phyloP scores from a whole-genome alignment of 2,113 vertebrate species.

The Aegithalos caudatus region DNA sequence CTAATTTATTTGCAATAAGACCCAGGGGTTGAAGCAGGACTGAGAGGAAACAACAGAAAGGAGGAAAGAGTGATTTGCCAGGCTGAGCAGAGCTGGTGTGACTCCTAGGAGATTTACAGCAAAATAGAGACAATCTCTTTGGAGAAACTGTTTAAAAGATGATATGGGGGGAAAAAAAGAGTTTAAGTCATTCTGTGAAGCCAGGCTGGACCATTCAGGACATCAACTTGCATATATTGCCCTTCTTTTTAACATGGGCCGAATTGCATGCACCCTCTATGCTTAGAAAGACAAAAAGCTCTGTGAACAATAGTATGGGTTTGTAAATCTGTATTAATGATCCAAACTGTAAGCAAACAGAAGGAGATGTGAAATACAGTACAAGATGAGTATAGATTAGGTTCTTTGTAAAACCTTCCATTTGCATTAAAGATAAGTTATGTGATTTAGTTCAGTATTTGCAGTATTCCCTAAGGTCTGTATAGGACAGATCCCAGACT shows the following conservation, averaged over 20 bases:
- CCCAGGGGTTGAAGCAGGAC: neutral
- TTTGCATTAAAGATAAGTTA: neutral
- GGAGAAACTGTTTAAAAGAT: neutral
- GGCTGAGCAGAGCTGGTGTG: neutral
- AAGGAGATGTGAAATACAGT: neutral
- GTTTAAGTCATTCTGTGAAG: neutral
- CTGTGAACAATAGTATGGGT: neutral
- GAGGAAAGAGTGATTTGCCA: neutral
- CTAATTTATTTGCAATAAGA: neutral
- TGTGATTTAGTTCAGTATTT: neutral
- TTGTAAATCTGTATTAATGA: neutral
- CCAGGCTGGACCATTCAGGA: neutral
- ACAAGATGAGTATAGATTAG: neutral
- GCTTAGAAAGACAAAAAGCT: neutral
- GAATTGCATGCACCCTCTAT: neutral
- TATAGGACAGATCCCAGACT: neutral
- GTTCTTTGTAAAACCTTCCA: neutral
- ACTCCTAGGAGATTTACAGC: neutral
- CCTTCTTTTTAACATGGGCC: neutral
- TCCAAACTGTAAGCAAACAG: neutral
- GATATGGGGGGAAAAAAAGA: neutral
- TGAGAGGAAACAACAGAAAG: neutral
- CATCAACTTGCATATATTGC: neutral
- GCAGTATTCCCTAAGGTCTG: conserved; percentile 2
- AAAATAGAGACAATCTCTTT: neutral